Evolutionary conservation across 2,797 vertebrate species (phyloP).

Genomic region (Ateles fusciceps): DNA sequence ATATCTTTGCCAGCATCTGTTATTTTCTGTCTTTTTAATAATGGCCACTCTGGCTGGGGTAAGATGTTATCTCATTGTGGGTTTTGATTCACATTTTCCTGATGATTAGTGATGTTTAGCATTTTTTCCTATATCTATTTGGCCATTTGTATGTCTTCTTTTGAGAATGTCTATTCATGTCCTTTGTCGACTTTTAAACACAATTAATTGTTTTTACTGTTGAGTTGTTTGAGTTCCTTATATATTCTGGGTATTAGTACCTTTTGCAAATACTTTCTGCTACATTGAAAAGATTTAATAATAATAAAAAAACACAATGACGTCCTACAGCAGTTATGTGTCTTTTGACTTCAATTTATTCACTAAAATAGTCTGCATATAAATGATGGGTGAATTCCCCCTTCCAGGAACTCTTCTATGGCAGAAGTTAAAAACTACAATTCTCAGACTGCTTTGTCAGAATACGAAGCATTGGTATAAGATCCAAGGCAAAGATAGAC

Average conservation of each 20-base stretch:
- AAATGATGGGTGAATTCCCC: background rate
- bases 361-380: background rate
- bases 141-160: background rate
- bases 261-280: background rate
- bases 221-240: background rate
- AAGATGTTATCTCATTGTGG: background rate
- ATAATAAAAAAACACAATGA: background rate
- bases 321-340: background rate
- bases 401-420: background rate
- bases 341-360: constrained; percentile 9
- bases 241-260: background rate
- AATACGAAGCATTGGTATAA: background rate
- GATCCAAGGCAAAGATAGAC: background rate
- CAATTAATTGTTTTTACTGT: background rate
- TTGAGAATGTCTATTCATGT: background rate
- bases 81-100: background rate
- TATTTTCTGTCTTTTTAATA: background rate
- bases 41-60: too few relatives aligned
- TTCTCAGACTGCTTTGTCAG: constrained; percentile 6
- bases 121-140: background rate
- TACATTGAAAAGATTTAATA: constrained; percentile 8
- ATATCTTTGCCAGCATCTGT: background rate
- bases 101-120: background rate
- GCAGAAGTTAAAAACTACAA: constrained; percentile 36
- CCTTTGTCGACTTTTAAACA: background rate